These are phyloP conservation scores for Erebia aethiops DNA, from an alignment of 2,888 invertebrate species.

Conservation along the genomic window DNA sequence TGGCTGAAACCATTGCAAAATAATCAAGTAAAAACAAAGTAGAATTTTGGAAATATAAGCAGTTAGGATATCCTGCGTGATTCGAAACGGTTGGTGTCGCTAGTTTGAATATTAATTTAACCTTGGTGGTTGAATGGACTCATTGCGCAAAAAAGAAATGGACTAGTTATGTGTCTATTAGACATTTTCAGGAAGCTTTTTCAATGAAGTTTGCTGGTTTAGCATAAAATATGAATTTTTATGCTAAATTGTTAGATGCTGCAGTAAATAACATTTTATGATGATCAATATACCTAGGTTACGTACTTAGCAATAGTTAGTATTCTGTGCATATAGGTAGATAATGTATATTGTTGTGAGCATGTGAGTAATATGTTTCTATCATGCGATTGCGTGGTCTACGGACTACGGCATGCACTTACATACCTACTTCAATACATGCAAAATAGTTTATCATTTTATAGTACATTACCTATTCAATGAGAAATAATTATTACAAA, in stretches of 20 bases:
- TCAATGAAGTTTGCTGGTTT: not conserved
- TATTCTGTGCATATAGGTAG: not conserved
- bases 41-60: not conserved
- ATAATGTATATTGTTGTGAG: no score
- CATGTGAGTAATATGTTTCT: not conserved
- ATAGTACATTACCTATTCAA: not conserved
- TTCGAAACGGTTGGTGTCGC: not conserved
- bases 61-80: not conserved
- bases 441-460: constrained; percentile 1
- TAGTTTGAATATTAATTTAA: constrained; percentile 8
- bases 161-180: not conserved
- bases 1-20: no score
- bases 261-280: not conserved
- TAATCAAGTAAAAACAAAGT: not conserved
- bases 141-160: constrained; percentile 3
- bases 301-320: not conserved
- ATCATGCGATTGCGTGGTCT: constrained; percentile 1
- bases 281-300: not conserved
- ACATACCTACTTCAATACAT: not conserved
- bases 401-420: not conserved
- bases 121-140: constrained; percentile 11
- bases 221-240: no score
- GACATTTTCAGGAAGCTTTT: not conserved
- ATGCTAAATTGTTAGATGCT: not conserved
- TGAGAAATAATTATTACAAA: no score